phyloP scores from a whole-genome alignment of 2,888 invertebrate species.

The Cheilosia soror region DNA sequence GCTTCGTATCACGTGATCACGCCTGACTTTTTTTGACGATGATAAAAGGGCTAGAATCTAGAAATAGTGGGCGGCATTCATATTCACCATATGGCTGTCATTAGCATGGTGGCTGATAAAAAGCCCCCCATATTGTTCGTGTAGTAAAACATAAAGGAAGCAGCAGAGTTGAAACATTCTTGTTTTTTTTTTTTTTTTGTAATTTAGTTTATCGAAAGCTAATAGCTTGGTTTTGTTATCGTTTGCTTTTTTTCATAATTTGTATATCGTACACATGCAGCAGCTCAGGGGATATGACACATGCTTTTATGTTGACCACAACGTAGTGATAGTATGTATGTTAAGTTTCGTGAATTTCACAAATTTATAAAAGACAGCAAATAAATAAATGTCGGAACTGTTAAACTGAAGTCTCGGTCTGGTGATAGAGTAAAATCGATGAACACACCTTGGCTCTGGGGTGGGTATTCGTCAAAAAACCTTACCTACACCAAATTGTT shows the following conservation, averaged over 20 bases:
- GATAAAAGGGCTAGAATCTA: background rate
- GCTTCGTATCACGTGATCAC: background rate
- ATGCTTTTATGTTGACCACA: background rate
- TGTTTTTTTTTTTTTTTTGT: background rate
- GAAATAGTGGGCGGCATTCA: background rate
- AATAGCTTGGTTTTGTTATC: background rate
- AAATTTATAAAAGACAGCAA: background rate
- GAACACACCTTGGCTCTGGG: background rate
- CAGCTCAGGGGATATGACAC: background rate
- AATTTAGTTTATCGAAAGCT: slow-evolving; percentile 4
- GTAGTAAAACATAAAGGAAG: background rate
- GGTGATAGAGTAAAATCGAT: background rate
- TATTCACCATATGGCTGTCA: slow-evolving; percentile 7
- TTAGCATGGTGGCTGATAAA: slow-evolving; percentile 6
- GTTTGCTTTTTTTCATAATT: background rate
- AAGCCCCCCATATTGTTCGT: background rate
- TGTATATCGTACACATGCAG: background rate
- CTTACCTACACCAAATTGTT: background rate
- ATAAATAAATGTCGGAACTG: background rate
- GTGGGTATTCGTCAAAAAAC: background rate
- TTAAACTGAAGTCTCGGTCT: background rate
- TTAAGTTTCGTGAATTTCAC: background rate
- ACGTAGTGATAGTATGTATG: too few species aligned
- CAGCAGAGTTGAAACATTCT: background rate
- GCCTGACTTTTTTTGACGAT: background rate